Evolutionary conservation across 2,113 vertebrate genomes (phyloP).

Genomic region (Catharus fuscescens): DNA sequence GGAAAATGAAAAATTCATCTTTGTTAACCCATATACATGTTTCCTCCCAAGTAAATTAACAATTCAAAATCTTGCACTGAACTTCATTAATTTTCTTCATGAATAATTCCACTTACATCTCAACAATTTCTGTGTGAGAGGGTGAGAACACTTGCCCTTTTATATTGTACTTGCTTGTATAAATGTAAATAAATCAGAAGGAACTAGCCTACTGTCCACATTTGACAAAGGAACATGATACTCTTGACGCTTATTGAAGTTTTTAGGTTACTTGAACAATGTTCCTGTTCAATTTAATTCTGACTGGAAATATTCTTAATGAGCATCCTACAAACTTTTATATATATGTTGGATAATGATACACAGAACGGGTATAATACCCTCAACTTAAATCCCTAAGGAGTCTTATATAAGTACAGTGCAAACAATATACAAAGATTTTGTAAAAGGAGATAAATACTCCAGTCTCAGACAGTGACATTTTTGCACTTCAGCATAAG

Average conservation of each 20-base stretch:
- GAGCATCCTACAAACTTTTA: background rate
- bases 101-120: slow-evolving; percentile 48
- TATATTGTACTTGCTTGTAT: background rate
- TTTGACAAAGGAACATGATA: background rate
- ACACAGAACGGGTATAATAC: background rate
- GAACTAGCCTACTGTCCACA: background rate
- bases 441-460: background rate
- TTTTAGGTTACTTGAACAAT: background rate
- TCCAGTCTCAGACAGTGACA: background rate
- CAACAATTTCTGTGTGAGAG: background rate
- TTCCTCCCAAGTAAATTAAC: slow-evolving; percentile 21
- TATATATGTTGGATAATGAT: background rate
- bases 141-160: slow-evolving; percentile 12
- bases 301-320: background rate
- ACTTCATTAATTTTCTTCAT: slow-evolving; percentile 60
- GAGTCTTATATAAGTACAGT: background rate
- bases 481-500: background rate
- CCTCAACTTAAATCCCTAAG: background rate
- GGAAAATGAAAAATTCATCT: slow-evolving; percentile 49
- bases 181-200: slow-evolving; percentile 11
- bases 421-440: background rate
- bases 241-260: background rate
- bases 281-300: background rate
- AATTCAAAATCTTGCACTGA: slow-evolving; percentile 52
- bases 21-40: slow-evolving; percentile 28